phyloP scores from a whole-genome alignment of 2,888 invertebrate species.

The Pheosia gnoma region DNA sequence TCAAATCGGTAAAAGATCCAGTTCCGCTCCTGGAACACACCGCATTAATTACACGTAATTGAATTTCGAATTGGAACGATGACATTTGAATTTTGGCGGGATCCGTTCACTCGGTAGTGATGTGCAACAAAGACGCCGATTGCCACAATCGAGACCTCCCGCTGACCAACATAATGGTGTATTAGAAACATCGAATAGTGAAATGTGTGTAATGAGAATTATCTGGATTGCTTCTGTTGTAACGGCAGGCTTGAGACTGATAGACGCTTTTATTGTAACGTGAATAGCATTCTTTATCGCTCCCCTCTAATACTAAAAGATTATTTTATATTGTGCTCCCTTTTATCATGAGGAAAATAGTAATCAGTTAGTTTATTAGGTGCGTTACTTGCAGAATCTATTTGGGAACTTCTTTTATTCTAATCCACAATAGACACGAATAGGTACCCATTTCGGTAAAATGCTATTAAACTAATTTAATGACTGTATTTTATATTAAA shows the following conservation, averaged over 20 bases:
- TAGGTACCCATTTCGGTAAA: constrained; percentile 36
- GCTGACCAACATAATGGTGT: constrained; percentile 73
- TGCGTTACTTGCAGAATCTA: constrained; percentile 75
- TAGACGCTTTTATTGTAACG: constrained; percentile 68
- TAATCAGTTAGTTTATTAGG: constrained; percentile 79
- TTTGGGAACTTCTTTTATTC: constrained; percentile 53
- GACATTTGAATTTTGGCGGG: constrained; percentile 85
- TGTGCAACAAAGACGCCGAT: constrained; percentile 77
- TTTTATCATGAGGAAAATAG: constrained; percentile 73
- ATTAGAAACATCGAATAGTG: constrained; percentile 77
- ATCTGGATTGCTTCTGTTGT: constrained; percentile 81
- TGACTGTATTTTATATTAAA: constrained; percentile 35
- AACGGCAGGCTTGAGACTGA: constrained; percentile 70
- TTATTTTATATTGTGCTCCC: constrained; percentile 75
- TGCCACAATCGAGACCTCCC: constrained; percentile 75
- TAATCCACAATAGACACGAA: constrained; percentile 39
- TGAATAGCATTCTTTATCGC: constrained; percentile 75
- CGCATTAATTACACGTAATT: constrained; percentile 86
- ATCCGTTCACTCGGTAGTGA: constrained; percentile 73
- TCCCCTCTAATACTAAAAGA: constrained; percentile 71
- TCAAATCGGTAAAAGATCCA: constrained; percentile 72
- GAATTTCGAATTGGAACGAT: constrained; percentile 87
- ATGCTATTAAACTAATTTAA: constrained; percentile 37
- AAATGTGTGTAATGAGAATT: constrained; percentile 83
- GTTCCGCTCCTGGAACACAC: constrained; percentile 75